Base-by-base conservation (phyloP, 2,888 invertebrate species). In the Synergus umbraculus region DNA sequence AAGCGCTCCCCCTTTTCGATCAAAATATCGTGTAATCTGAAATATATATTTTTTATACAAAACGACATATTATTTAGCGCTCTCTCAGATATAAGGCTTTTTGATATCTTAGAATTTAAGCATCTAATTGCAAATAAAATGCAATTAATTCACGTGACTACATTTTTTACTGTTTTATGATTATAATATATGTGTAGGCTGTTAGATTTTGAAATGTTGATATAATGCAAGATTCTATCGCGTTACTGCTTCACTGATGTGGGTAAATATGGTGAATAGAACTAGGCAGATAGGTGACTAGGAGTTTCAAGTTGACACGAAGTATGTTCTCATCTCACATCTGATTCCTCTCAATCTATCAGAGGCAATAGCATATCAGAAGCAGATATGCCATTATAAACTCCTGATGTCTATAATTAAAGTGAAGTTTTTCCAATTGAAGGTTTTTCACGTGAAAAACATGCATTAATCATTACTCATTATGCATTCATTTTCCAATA, bases 271-370 rank as follows among this genome's bases (percentile, higher is more conserved):
- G 29, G 2, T 67, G 29, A 67, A 22, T 67, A 29, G 46, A 46
- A 67, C 22, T 46, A 67, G 43, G n/a, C 18, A 67, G 67, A 46
- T 49, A 49, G 49, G 15, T 67, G 1, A 9, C 29, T 22, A 46
- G n/a, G 46, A 67, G 29, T 46, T 67, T 67, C 22, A 67, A 67
- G 67, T 67, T 67, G 67, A 67, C 67, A 44, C 67, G 44, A 44
- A 67, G 67, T 46, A 67, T 46, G 46, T 67, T 67, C 67, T 67
- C 67, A 43, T 67, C 67, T 15, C 44, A 18, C 13, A 5, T 65
- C 18, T 46, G 67, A 67, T 67, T 67, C 22, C 67, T 67, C 67
- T 46, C 15, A 13, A 67, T 46, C 67, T 67, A 29, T 29, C 13
- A 22, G 15, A 67, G 46, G 67, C 46, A 67, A 67, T 67, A 41